Evolutionary conservation across 1,140 invertebrate genomes (phyloP).

Genomic region (Drosophila pseudoananassae): DNA sequence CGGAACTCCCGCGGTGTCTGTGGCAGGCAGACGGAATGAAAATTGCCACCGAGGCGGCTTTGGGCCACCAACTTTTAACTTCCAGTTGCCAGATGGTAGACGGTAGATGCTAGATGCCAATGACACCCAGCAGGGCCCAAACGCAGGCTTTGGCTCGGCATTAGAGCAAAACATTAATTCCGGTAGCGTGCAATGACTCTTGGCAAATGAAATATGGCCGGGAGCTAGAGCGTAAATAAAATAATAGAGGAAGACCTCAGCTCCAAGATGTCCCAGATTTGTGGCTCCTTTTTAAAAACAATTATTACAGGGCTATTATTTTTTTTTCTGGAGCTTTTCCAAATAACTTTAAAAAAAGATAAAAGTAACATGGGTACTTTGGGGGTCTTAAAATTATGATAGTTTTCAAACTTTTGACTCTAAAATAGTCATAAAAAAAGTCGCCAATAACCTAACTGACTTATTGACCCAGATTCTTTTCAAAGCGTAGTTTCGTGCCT

Average conservation of each 20-base stretch:
- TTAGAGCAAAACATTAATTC: conserved; percentile 41
- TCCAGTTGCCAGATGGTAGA: not conserved
- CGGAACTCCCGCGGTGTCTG: conserved; percentile 39
- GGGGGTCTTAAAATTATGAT: too few species aligned
- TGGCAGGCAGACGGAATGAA: conserved; percentile 21
- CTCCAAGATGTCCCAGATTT: not conserved
- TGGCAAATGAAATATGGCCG: conserved; percentile 12
- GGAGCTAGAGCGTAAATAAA: conserved; percentile 32
- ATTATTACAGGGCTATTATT: not conserved
- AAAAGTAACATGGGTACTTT: too few species aligned
- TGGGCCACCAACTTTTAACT: conserved; percentile 3
- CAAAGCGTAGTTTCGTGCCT: not conserved
- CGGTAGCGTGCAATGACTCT: conserved; percentile 44
- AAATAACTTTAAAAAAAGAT: too few species aligned
- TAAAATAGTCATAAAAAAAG: not conserved
- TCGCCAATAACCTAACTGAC: not conserved
- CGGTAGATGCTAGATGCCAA: conserved; percentile 18
- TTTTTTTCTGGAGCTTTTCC: too few species aligned
- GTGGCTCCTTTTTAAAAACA: not conserved
- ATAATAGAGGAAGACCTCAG: not conserved
- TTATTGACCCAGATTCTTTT: not conserved
- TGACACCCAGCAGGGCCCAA: conserved; percentile 28
- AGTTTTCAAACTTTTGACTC: too few species aligned
- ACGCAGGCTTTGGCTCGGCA: conserved; percentile 8
- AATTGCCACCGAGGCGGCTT: conserved; percentile 20